Base-by-base conservation (phyloP, 2,888 invertebrate species). In the Odontomyia ornata region DNA sequence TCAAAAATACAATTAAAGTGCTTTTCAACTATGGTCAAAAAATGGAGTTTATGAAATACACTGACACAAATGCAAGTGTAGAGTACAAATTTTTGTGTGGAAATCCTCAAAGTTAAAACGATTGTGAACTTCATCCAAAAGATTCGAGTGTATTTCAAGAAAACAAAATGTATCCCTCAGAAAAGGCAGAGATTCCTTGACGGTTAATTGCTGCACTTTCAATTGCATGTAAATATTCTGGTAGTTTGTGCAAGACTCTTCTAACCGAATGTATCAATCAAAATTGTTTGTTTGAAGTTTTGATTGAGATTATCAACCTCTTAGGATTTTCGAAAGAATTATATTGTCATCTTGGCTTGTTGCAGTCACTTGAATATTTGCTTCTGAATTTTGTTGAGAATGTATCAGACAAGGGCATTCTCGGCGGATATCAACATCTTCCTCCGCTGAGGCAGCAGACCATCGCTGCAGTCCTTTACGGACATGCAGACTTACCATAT, bases 301-400 rank as follows among this genome's bases (percentile, higher is more conserved):
- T 79, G n/a, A 69, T 73, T 4, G 76, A 78, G 1, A 21, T 28
- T 13, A 43, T 79, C 13, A 65, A 78, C 47, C 18, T 72, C 1
- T 57, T 79, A 47, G 79, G 79, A 60, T 79, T 56, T 64, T 79
- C 79, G 28, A n/a, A n/a, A n/a, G n/a, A n/a, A n/a, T n/a, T n/a
- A n/a, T n/a, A n/a, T n/a, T n/a, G n/a, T n/a, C n/a, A n/a, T n/a
- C n/a, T n/a, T n/a, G n/a, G n/a, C n/a, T n/a, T n/a, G n/a, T n/a
- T n/a, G n/a, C n/a, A n/a, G n/a, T n/a, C n/a, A n/a, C n/a, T n/a
- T n/a, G n/a, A n/a, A n/a, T n/a, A n/a, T n/a, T n/a, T n/a, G n/a
- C n/a, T n/a, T n/a, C n/a, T n/a, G n/a, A n/a, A n/a, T n/a, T n/a
- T n/a, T n/a, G n/a, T n/a, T n/a, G n/a, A n/a, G n/a, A n/a, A n/a